A percentile compares a stretch with the other conserved stretches of the same genome.
These are phyloP conservation scores for Slavum lentiscoides DNA, from an alignment of 2,888 invertebrate genomes.

Conservation along the genomic window DNA sequence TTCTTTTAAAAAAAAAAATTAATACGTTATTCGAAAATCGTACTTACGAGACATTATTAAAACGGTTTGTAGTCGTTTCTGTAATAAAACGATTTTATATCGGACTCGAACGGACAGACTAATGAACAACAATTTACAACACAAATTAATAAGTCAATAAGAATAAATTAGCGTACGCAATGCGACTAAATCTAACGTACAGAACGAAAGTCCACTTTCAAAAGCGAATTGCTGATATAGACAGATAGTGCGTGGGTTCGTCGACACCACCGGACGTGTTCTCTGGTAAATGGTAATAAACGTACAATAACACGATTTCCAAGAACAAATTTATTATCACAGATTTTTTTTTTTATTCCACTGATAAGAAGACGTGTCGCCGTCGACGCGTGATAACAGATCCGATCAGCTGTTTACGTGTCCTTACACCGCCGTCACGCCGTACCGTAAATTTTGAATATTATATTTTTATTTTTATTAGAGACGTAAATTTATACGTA, in stretches of 20 bases:
- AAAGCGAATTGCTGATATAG: background rate
- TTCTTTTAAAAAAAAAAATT: background rate
- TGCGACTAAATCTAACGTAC: too few relatives aligned
- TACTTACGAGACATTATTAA: conserved; percentile 10
- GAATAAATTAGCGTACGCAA: too few relatives aligned
- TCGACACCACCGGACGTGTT: background rate
- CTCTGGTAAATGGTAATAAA: background rate
- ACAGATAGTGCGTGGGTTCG: background rate
- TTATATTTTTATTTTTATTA: too few relatives aligned
- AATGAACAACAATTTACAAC: background rate
- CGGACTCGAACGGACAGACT: background rate
- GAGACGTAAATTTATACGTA: too few relatives aligned
- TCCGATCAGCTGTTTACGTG: background rate
- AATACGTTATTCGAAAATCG: background rate
- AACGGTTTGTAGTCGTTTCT: background rate
- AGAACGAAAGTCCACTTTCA: background rate
- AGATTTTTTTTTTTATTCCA: background rate
- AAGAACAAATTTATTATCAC: background rate
- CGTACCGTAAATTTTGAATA: too few relatives aligned
- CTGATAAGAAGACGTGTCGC: background rate
- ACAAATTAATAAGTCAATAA: background rate
- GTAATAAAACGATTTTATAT: background rate
- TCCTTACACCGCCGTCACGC: too few relatives aligned
- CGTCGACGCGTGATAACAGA: background rate
- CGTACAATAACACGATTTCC: too few relatives aligned